These are phyloP conservation scores for Pungitius pungitius DNA, from an alignment of 2,113 vertebrate genomes.

Conservation along the genomic window DNA sequence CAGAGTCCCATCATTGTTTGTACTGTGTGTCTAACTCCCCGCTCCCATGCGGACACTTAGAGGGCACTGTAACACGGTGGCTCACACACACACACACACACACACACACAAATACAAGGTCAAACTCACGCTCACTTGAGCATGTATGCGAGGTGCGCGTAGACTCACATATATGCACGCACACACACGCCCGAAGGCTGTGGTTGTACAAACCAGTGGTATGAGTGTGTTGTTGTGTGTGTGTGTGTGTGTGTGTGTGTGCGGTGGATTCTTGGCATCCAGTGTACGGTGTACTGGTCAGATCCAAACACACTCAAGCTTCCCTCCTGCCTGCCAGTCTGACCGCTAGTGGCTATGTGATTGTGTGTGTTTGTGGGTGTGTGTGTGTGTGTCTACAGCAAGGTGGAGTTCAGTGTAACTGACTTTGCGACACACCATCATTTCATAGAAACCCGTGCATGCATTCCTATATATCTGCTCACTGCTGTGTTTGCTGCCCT, in stretches of 20 bases:
- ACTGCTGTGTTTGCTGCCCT: conserved; percentile 1
- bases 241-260: conserved; percentile 47
- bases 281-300: conserved; percentile 57
- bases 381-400: conserved; percentile 23
- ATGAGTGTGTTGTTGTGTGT: conserved; percentile 38
- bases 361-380: conserved; percentile 33
- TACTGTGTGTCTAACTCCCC: conserved; percentile 37
- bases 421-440: conserved; percentile 33
- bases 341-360: conserved; percentile 57
- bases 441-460: conserved; percentile 24
- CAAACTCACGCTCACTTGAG: conserved; percentile 4
- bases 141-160: not conserved
- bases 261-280: conserved; percentile 56
- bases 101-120: conserved; percentile 25
- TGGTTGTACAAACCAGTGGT: conserved; percentile 36
- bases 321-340: conserved; percentile 74
- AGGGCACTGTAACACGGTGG: conserved; percentile 34
- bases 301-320: conserved; percentile 57
- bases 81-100: conserved; percentile 16
- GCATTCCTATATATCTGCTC: conserved; percentile 4
- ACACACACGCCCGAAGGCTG: conserved; percentile 20
- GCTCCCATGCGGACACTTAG: conserved; percentile 27
- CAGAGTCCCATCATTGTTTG: conserved; percentile 64
- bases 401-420: conserved; percentile 16
- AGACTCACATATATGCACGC: not conserved